Evolutionary conservation across 2,888 invertebrate species (phyloP).

Genomic region (Pristionchus arcanus): DNA sequence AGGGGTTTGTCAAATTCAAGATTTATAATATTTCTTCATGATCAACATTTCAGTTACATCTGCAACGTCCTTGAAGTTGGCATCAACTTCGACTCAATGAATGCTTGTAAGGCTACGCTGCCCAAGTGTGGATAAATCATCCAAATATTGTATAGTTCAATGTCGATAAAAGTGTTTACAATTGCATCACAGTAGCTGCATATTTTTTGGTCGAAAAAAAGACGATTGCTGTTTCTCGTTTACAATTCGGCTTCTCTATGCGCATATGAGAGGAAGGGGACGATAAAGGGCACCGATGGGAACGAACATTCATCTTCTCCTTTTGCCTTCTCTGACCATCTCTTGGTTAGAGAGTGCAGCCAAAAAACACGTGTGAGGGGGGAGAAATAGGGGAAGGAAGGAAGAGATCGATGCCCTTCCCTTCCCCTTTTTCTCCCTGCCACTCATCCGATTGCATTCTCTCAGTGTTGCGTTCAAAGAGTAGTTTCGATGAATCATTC

Average conservation of each 20-base stretch:
- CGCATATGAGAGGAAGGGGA: background rate
- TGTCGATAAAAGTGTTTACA: background rate
- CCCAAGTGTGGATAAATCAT: slow-evolving; percentile 15
- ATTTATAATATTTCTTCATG: background rate
- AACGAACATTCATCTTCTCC: background rate
- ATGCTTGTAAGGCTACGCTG: background rate
- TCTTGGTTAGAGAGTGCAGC: slow-evolving; percentile 3
- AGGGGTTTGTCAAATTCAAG: background rate
- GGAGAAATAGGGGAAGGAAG: background rate
- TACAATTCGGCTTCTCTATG: slow-evolving; percentile 3
- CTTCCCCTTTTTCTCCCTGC: background rate
- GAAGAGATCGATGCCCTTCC: slow-evolving; percentile 4
- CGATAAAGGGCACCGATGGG: slow-evolving; percentile 7
- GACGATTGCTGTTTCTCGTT: background rate
- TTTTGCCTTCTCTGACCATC: background rate
- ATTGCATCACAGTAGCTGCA: background rate
- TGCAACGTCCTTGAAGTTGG: slow-evolving; percentile 30
- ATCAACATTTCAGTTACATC: slow-evolving; percentile 1
- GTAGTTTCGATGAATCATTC: background rate
- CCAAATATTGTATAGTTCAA: background rate
- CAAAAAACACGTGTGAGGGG: background rate
- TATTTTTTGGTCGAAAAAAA: background rate
- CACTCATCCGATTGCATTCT: background rate
- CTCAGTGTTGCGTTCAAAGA: slow-evolving; percentile 3
- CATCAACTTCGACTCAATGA: slow-evolving; percentile 39